Conservation (phyloP, 2,888 invertebrate genomes). For the Habrosyne pyritoides region DNA sequence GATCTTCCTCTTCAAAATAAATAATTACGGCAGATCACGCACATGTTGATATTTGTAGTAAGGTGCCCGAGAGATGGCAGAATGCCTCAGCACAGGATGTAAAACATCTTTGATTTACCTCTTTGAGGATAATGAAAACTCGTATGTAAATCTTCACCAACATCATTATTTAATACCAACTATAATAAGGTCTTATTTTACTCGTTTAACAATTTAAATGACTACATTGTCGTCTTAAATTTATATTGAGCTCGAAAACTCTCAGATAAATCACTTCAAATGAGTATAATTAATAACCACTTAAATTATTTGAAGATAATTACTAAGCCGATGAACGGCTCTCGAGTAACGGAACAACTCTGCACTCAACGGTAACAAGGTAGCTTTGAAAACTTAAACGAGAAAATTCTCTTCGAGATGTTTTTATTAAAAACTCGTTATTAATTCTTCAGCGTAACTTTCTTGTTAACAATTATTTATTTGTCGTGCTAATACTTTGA, state of each 20-base stretch:
- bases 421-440: constrained; percentile 2
- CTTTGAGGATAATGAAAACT: no score
- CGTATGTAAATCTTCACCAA: no score
- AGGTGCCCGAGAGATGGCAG: no score
- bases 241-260: not conserved
- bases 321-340: not conserved
- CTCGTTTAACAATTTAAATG: not conserved
- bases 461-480: constrained; percentile 1
- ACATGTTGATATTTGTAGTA: no score
- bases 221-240: not conserved
- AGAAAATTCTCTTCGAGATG: not conserved
- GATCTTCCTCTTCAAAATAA: no score
- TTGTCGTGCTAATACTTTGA: not conserved
- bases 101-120: no score
- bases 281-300: not conserved
- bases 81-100: no score
- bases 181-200: no score
- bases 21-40: no score
- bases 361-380: not conserved
- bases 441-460: not conserved
- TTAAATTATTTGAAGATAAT: constrained; percentile 1
- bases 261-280: not conserved
- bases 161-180: no score
- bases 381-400: not conserved
- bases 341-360: not conserved